Conservation (phyloP, 2,797 vertebrate species). For the Spinus olivaceus region DNA sequence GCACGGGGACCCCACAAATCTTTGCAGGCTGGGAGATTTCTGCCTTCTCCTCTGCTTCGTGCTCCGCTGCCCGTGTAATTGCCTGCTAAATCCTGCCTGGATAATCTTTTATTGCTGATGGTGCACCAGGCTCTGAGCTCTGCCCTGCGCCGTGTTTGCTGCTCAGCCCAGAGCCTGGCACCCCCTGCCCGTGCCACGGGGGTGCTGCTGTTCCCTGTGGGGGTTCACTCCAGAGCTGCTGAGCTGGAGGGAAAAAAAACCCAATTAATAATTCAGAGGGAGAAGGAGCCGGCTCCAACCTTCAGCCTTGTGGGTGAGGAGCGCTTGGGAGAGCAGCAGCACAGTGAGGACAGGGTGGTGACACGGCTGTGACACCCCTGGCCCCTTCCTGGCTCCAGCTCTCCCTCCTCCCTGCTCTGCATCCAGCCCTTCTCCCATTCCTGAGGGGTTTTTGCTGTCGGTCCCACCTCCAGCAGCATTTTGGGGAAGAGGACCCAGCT, state of each 20-base stretch:
- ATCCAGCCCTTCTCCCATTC: not conserved
- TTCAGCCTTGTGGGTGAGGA: not conserved
- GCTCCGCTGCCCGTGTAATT: not conserved
- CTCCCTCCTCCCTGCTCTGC: not conserved
- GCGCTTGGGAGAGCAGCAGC: not conserved
- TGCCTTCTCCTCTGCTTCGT: constrained; percentile 1
- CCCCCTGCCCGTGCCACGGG: not conserved
- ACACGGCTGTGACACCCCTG: accelerated
- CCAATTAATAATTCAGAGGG: constrained; percentile 30
- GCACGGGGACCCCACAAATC: not conserved
- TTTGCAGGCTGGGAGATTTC: not conserved
- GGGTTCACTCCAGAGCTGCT: not conserved
- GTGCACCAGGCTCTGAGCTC: not conserved
- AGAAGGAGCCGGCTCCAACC: not conserved
- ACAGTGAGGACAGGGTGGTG: not conserved
- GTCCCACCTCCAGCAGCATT: not conserved
- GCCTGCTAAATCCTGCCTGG: not conserved
- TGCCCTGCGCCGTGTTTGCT: not conserved
- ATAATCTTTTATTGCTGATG: not conserved
- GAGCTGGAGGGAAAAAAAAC: not conserved
- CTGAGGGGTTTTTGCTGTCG: accelerated
- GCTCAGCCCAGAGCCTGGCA: not conserved
- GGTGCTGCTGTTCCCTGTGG: accelerated
- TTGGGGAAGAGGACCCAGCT: not conserved
- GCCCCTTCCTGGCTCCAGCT: not conserved